A percentile compares a stretch with the other conserved stretches of the same genome.
Evolutionary conservation across 2,113 vertebrate genomes (phyloP).

Genomic region (Gila orcuttii): DNA sequence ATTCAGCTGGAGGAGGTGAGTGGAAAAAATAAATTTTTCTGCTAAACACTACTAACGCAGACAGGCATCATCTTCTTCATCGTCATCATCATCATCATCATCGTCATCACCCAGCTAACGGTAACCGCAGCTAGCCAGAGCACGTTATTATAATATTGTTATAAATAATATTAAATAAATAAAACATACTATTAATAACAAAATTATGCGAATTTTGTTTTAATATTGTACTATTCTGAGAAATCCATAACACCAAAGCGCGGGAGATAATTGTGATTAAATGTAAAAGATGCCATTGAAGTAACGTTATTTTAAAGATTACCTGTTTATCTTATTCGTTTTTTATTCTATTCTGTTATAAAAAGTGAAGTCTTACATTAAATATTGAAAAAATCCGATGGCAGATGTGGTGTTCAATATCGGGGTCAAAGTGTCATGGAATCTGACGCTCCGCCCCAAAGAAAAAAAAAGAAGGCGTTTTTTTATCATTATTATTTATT

Average conservation of each 20-base stretch:
- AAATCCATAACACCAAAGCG: background rate
- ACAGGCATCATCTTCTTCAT: background rate
- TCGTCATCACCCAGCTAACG: slow-evolving; percentile 22
- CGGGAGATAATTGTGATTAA: background rate
- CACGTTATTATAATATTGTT: background rate
- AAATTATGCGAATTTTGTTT: background rate
- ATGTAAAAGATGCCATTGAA: background rate
- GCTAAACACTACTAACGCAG: background rate
- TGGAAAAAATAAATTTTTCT: background rate
- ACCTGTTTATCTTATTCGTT: background rate
- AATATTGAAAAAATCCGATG: background rate
- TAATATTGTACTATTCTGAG: background rate
- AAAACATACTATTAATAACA: background rate
- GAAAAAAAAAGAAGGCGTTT: too few species aligned
- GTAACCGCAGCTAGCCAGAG: slow-evolving; percentile 4
- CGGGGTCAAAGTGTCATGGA: background rate
- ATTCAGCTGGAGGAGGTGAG: background rate
- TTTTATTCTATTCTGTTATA: background rate
- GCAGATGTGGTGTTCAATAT: slow-evolving; percentile 5
- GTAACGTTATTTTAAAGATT: background rate
- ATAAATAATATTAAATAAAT: too few species aligned
- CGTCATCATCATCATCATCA: background rate
- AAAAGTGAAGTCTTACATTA: background rate
- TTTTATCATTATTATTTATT: background rate
- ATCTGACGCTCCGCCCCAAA: background rate